These are phyloP conservation scores for Psylliodes chrysocephalus DNA, from an alignment of 2,888 invertebrate genomes.

Conservation along the genomic window DNA sequence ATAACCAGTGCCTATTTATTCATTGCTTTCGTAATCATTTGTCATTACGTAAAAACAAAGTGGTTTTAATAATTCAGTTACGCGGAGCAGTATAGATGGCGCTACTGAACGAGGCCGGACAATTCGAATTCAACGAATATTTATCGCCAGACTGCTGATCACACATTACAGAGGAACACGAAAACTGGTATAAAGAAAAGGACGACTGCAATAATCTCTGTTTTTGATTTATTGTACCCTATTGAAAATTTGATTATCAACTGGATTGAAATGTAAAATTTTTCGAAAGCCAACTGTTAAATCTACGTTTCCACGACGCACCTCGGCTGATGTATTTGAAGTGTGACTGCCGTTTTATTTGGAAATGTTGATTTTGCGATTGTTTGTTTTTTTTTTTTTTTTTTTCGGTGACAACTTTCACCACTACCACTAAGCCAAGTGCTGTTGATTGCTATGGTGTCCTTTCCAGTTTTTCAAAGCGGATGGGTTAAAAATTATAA, in stretches of 20 bases:
- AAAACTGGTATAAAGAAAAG: conserved; percentile 37
- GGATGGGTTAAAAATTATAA: background rate
- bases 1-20: no score
- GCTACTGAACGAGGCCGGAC: conserved; percentile 2
- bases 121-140: conserved; percentile 37
- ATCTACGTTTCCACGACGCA: conserved; percentile 22
- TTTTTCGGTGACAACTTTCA: conserved; percentile 12
- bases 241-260: conserved; percentile 36
- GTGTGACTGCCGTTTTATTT: conserved; percentile 19
- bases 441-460: conserved; percentile 19
- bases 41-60: no score
- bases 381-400: conserved; percentile 21
- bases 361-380: conserved; percentile 23
- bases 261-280: conserved; percentile 32
- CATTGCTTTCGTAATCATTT: no score
- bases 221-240: conserved; percentile 34
- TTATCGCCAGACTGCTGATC: conserved; percentile 38
- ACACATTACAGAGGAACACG: conserved; percentile 32
- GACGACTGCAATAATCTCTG: conserved; percentile 36
- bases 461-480: conserved; percentile 5
- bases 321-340: conserved; percentile 20
- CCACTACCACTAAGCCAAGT: conserved; percentile 14
- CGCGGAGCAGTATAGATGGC: no score
- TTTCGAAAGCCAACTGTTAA: conserved; percentile 24
- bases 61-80: no score